Evolutionary conservation across 1,140 invertebrate species (phyloP), one percentile per base, ranked within the genome.

Genomic region (Heliconius hewitsoni): DNA sequence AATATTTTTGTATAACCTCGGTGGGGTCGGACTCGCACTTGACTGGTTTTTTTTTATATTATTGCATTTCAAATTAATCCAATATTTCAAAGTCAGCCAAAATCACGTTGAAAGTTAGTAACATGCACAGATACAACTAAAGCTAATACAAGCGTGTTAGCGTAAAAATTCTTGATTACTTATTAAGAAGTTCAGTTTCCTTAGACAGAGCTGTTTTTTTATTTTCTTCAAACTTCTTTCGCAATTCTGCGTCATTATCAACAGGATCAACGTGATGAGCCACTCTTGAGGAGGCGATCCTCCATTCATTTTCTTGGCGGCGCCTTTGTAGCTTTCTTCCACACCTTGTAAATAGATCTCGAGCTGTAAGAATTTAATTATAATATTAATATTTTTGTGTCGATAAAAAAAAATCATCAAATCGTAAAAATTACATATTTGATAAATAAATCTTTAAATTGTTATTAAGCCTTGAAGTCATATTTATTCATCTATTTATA

Each of bases 251-350:
- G 83, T 81, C 87, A 11, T 85, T 81, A 71, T 91, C 90, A 16
- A 90, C 89, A 23, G 93, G 92, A 82, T 94, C 93, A 3, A 74
- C 46, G 19, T 87, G 85, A 13, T 81, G 34, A 5, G 84, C 72
- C 57, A 94, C 84, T 78, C 90, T 88, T 13, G 92, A 93, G 8
- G 84, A 86, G 18, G 91, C 91, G 73, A 91, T 73, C 73, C 92
- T 85, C 93, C 93, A 94, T 85, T 94, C 93, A 79, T 94, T 93
- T 82, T 94, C 93, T 82, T 94, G 93, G 79, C 93, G 84, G 8
- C 93, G 88, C 39, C 91, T 87, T 88, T 94, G 91, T n/a, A 94
- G 80, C 81, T 92, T 94, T 81, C 89, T 93, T n/a, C 93, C 93
- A 84, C 93, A 94, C 82, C 89, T 89, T 74, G 81, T 87, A 75